These are phyloP conservation scores for Arnoldichthys spilopterus DNA, from an alignment of 2,797 vertebrate species.

Conservation along the genomic window DNA sequence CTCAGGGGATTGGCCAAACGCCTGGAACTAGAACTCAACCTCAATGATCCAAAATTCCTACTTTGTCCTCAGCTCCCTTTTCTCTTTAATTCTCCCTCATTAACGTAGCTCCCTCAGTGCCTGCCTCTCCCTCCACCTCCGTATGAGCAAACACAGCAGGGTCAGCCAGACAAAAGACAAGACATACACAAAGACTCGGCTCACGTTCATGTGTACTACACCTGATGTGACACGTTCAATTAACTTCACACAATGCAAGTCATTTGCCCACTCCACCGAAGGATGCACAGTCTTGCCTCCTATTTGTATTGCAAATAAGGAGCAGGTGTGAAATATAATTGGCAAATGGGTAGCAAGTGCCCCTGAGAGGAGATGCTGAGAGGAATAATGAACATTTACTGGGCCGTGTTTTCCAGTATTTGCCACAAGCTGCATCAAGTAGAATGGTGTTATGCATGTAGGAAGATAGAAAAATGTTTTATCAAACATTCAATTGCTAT, in stretches of 20 bases:
- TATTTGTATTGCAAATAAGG: slow-evolving; percentile 35
- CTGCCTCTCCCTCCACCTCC: slow-evolving; percentile 1
- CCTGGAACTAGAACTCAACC: background rate
- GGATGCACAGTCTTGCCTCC: background rate
- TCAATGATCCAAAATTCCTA: slow-evolving; percentile 16
- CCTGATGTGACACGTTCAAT: slow-evolving; percentile 34
- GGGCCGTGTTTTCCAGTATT: background rate
- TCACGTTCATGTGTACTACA: slow-evolving; percentile 12
- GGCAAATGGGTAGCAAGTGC: slow-evolving; percentile 22
- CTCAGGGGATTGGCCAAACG: slow-evolving; percentile 8
- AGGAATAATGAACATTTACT: slow-evolving; percentile 29
- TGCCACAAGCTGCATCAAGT: background rate
- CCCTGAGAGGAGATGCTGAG: slow-evolving; percentile 7
- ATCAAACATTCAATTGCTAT: background rate
- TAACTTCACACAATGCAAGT: slow-evolving; percentile 37
- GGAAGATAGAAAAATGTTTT: background rate
- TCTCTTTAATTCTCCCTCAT: slow-evolving; percentile 14
- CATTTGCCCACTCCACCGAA: slow-evolving; percentile 23
- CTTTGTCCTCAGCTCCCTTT: slow-evolving; percentile 8
- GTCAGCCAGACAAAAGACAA: slow-evolving; percentile 19
- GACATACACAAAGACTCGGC: background rate
- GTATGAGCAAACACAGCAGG: background rate
- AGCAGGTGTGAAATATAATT: slow-evolving; percentile 47
- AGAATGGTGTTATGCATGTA: background rate
- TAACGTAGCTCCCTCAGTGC: slow-evolving; percentile 10